Base-by-base conservation (phyloP, 2,113 vertebrate genomes). In the Phalacrocorax pelagicus region DNA sequence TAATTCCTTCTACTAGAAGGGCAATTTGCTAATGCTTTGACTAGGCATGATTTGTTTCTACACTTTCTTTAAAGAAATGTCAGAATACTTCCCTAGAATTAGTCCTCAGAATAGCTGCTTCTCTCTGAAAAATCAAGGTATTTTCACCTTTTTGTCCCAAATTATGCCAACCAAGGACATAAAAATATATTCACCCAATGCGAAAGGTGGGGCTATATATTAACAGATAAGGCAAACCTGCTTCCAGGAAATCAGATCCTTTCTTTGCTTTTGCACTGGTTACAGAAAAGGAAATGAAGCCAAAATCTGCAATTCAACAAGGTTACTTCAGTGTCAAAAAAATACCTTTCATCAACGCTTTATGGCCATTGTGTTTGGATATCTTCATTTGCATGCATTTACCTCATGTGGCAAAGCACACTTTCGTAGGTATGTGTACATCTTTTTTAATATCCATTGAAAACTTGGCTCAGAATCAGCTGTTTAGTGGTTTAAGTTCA, bases 291-390 rank as follows among this genome's bases (percentile, higher is more conserved):
- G 95, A 97, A 97, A 97, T 97, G 82, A 96, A 96, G 88, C 81
- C 90, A 81, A 93, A 93, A 96, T 96, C 95, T 97, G 96, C 95
- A 96, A 95, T 96, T 95, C 96, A 97, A 96, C 92, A 93, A 95
- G 94, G 90, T 95, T 94, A 92, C 72, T 91, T 86, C 27, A 8
- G 72, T 94, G 95, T 96, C 92, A 96, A 86, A 92, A 96, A 95
- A 95, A 92, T 63, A 84, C 69, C 80, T 96, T 97, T 95, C 96
- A 95, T 95, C 90, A 93, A 88, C 1, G 32, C 40, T 96, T 96
- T 96, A 90, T 92, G 72, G 94, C 61, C 52, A 96, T 94, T 96
- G 88, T 96, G 83, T 90, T 96, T 86, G 92, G 90, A 96, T 94
- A 92, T 97, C 96, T 96, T 97, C 85, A 97, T 97, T 97, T 95